phyloP scores from a whole-genome alignment of 1,140 invertebrate genomes.

The Brachionus koreanus region DNA sequence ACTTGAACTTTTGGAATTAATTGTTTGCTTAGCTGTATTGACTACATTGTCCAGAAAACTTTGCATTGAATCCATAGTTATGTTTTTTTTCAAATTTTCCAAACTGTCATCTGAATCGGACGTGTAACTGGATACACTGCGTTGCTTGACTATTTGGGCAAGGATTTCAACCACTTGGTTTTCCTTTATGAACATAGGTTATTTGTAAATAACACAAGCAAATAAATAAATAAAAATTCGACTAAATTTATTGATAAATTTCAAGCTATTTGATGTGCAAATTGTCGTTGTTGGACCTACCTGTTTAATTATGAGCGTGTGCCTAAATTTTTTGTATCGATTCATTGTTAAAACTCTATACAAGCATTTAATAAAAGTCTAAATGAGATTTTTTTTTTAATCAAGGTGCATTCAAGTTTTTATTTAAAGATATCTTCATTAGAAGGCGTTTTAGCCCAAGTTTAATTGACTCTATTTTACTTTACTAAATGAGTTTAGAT shows the following conservation, averaged over 20 bases:
- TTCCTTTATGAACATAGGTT: background rate
- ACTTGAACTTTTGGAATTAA: background rate
- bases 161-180: slow-evolving; percentile 6
- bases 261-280: background rate
- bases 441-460: background rate
- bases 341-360: background rate
- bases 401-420: background rate
- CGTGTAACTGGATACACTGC: background rate
- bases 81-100: background rate
- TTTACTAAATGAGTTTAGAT: background rate
- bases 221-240: background rate
- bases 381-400: background rate
- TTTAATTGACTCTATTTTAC: background rate
- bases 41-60: slow-evolving; percentile 24
- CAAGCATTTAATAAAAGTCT: background rate
- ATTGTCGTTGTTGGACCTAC: background rate
- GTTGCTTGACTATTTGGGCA: slow-evolving; percentile 9
- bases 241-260: slow-evolving; percentile 17
- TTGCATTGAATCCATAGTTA: slow-evolving; percentile 23
- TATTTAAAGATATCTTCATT: background rate
- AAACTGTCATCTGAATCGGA: slow-evolving; percentile 23
- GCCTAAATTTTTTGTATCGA: slow-evolving; percentile 34
- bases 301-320: slow-evolving; percentile 30
- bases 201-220: background rate
- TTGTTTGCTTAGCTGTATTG: background rate